phyloP scores from a whole-genome alignment of 2,113 vertebrate genomes.

The Syngnathoides biaculeatus region DNA sequence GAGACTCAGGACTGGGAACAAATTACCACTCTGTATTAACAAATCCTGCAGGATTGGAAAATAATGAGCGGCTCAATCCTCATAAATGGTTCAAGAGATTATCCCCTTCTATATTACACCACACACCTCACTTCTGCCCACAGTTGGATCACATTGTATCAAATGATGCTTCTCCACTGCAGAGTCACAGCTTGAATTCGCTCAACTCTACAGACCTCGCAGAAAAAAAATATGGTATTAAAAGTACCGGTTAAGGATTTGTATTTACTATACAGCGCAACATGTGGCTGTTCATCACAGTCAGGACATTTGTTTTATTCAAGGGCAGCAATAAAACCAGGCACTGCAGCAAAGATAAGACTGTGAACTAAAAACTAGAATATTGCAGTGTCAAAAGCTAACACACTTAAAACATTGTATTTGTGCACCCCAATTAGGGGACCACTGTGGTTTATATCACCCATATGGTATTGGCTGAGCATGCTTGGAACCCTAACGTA shows the following conservation, averaged over 20 bases:
- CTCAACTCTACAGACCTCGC: neutral
- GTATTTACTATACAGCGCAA: neutral
- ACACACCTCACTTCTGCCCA: slow-evolving; percentile 29
- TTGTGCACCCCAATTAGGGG: no score
- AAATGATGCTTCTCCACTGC: neutral
- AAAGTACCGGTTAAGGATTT: neutral
- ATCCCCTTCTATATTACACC: slow-evolving; percentile 40
- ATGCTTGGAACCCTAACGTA: no score
- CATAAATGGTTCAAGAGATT: slow-evolving; percentile 53
- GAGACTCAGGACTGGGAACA: slow-evolving; percentile 48
- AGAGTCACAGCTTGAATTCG: neutral
- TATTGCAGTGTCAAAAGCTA: no score
- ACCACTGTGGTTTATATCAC: no score
- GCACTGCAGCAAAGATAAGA: no score
- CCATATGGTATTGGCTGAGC: no score
- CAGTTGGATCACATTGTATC: neutral
- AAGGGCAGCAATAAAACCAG: no score
- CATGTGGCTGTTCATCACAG: neutral
- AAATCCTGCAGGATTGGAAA: slow-evolving; percentile 59
- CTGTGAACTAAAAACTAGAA: no score
- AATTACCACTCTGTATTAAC: slow-evolving; percentile 60
- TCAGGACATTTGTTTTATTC: no score
- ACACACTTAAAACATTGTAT: no score
- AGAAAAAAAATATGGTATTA: neutral
- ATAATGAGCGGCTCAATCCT: slow-evolving; percentile 55